phyloP scores from a whole-genome alignment of 2,113 vertebrate species.

The Eolophus roseicapilla region DNA sequence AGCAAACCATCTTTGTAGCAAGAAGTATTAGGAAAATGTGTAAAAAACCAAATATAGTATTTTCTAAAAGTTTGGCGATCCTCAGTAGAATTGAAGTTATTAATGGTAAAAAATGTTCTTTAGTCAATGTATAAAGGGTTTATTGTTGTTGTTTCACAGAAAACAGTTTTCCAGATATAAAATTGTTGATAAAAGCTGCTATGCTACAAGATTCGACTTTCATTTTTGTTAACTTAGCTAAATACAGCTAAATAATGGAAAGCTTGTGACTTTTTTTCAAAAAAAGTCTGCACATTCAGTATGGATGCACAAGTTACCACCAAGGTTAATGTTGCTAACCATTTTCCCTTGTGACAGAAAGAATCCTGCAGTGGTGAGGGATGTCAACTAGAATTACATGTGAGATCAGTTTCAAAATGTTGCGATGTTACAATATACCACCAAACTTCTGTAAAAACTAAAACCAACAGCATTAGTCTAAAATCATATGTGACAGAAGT shows the following conservation, averaged over 20 bases:
- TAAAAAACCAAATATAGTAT: background rate
- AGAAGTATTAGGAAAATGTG: background rate
- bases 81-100: slow-evolving; percentile 3
- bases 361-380: background rate
- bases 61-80: background rate
- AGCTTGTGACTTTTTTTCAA: background rate
- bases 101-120: background rate
- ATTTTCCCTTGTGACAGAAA: background rate
- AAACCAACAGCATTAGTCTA: background rate
- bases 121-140: background rate
- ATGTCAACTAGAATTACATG: background rate
- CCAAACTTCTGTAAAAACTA: background rate
- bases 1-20: background rate
- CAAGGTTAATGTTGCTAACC: background rate
- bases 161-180: slow-evolving; percentile 4
- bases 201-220: background rate
- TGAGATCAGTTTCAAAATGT: background rate
- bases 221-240: background rate
- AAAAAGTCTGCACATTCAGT: background rate
- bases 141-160: slow-evolving; percentile 13
- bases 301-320: background rate
- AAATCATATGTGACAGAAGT: background rate
- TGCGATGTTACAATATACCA: background rate
- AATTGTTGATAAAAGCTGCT: background rate
- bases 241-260: background rate